These are phyloP conservation scores for Pampus argenteus DNA, from an alignment of 2,797 vertebrate genomes.

Conservation along the genomic window DNA sequence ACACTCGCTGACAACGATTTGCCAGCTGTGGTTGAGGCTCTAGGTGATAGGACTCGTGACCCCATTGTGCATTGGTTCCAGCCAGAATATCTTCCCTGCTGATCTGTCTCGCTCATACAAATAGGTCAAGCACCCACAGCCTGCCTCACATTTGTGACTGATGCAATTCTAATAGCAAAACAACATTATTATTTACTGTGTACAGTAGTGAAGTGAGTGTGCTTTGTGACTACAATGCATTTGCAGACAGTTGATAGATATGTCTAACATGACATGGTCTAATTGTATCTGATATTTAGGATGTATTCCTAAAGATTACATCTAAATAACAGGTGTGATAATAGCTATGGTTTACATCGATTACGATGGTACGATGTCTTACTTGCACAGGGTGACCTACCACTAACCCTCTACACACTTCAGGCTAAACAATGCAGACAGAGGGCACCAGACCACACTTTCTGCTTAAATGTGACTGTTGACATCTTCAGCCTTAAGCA, in stretches of 20 bases:
- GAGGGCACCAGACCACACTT: constrained; percentile 56
- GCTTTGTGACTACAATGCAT: neutral
- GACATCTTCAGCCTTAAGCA: constrained; percentile 55
- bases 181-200: neutral
- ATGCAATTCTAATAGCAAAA: constrained; percentile 31
- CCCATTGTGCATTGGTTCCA: constrained; percentile 61
- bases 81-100: constrained; percentile 54
- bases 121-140: constrained; percentile 65
- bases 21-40: constrained; percentile 55
- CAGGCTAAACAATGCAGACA: constrained; percentile 32
- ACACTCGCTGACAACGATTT: constrained; percentile 30
- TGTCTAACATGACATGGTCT: neutral
- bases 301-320: constrained; percentile 9
- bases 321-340: constrained; percentile 5
- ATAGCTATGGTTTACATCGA: constrained; percentile 9
- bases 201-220: neutral
- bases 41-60: constrained; percentile 71
- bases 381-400: constrained; percentile 1
- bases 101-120: constrained; percentile 64
- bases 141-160: constrained; percentile 54
- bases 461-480: constrained; percentile 33
- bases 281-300: neutral
- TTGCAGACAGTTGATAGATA: constrained; percentile 4
- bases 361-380: neutral
- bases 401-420: neutral